These are phyloP conservation scores for Campopleginae sp. DNA, from an alignment of 2,888 invertebrate genomes.

Conservation along the genomic window DNA sequence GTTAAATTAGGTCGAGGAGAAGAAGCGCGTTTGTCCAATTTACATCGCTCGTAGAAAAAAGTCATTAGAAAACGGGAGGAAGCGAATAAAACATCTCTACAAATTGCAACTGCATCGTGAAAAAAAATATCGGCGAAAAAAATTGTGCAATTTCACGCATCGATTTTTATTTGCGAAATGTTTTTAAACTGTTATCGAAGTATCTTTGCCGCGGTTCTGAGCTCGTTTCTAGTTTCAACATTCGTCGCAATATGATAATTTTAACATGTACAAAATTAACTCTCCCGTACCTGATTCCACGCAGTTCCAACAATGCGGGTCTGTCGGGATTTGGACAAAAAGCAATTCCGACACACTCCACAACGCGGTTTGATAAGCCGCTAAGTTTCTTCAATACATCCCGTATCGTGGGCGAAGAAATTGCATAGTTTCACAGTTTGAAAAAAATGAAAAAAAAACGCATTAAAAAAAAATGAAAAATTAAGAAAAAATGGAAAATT, in stretches of 20 bases:
- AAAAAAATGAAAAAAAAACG: background rate
- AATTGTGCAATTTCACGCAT: background rate
- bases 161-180: background rate
- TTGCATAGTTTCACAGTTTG: background rate
- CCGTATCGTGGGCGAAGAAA: background rate
- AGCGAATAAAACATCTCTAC: background rate
- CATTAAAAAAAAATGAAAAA: background rate
- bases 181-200: background rate
- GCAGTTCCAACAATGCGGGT: conserved; percentile 23
- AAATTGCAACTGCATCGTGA: background rate
- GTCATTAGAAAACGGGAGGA: background rate
- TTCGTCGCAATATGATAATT: conserved; percentile 12
- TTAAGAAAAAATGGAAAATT: background rate
- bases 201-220: background rate
- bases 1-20: conserved; percentile 32
- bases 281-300: background rate
- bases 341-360: conserved; percentile 32
- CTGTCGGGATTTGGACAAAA: conserved; percentile 36
- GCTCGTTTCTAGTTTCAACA: background rate
- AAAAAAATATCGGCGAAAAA: background rate
- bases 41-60: background rate
- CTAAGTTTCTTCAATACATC: background rate
- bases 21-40: conserved; percentile 24
- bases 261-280: conserved; percentile 27
- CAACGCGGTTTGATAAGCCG: background rate